These are phyloP conservation scores for Apus apus DNA, from an alignment of 2,113 vertebrate species.

Conservation along the genomic window DNA sequence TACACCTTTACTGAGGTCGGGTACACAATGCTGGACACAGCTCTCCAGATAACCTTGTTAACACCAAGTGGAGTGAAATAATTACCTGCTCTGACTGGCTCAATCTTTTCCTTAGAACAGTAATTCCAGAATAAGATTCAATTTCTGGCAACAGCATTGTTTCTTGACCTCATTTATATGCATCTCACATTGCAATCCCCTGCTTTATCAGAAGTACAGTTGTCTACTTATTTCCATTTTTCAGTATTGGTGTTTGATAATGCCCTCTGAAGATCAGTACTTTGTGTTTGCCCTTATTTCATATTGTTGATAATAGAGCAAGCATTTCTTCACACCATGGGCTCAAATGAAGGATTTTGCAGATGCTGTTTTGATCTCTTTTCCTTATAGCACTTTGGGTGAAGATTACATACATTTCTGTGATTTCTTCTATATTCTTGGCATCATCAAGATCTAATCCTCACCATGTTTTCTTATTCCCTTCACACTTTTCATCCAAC, in stretches of 20 bases:
- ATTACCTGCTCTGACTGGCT: background rate
- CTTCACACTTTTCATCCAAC: background rate
- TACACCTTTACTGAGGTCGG: background rate
- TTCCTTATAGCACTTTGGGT: background rate
- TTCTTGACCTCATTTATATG: background rate
- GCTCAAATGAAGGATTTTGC: background rate
- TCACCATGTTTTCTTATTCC: background rate
- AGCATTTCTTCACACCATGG: background rate
- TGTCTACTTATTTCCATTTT: background rate
- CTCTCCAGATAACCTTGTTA: background rate
- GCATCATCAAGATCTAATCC: background rate
- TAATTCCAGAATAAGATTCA: background rate
- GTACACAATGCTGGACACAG: background rate
- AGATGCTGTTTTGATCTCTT: background rate
- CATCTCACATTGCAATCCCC: background rate
- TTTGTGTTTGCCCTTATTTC: background rate
- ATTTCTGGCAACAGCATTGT: background rate
- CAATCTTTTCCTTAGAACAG: background rate
- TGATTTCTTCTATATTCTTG: background rate
- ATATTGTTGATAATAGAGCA: background rate
- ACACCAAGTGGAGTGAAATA: background rate
- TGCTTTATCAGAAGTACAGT: background rate
- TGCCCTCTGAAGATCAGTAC: background rate
- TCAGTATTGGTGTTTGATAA: background rate
- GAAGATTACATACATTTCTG: background rate